A percentile compares a stretch with the other conserved stretches of the same genome.
phyloP scores from a whole-genome alignment of 2,797 vertebrate species.

The Dicrostonyx torquatus region DNA sequence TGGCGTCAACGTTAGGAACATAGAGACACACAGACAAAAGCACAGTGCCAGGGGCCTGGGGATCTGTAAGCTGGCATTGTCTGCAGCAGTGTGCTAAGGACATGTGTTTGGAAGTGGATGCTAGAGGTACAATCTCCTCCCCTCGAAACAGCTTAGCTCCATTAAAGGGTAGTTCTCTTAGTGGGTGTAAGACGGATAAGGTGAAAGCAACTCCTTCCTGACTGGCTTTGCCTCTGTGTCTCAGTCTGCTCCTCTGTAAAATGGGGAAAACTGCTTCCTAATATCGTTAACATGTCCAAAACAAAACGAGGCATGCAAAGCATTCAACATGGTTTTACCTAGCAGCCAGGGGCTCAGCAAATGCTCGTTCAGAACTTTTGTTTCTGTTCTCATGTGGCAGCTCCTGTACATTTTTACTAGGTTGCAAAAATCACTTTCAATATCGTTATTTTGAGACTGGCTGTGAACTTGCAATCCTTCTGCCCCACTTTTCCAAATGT shows the following conservation, averaged over 20 bases:
- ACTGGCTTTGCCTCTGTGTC: neutral
- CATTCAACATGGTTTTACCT: neutral
- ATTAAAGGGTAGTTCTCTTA: conserved; percentile 32
- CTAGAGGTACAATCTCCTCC: neutral
- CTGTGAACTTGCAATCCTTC: neutral
- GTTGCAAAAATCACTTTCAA: neutral
- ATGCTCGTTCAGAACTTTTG: neutral
- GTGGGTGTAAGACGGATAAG: neutral
- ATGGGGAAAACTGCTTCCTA: neutral
- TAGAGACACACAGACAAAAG: conserved; percentile 20
- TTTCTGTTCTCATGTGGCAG: neutral
- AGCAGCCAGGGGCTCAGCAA: neutral
- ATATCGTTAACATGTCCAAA: neutral
- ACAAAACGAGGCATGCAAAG: neutral
- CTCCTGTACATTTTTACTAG: neutral
- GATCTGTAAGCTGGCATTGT: conserved; percentile 35
- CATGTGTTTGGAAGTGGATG: conserved; percentile 22
- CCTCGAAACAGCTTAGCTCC: conserved; percentile 7
- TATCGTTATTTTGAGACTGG: neutral
- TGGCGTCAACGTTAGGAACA: conserved; percentile 34
- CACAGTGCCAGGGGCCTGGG: neutral
- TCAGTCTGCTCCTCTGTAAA: conserved; percentile 15
- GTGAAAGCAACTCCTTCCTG: neutral
- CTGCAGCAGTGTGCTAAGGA: conserved; percentile 3
- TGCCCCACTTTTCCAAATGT: neutral